Conservation (phyloP, 2,888 invertebrate genomes). For the Anaspis maculata region DNA sequence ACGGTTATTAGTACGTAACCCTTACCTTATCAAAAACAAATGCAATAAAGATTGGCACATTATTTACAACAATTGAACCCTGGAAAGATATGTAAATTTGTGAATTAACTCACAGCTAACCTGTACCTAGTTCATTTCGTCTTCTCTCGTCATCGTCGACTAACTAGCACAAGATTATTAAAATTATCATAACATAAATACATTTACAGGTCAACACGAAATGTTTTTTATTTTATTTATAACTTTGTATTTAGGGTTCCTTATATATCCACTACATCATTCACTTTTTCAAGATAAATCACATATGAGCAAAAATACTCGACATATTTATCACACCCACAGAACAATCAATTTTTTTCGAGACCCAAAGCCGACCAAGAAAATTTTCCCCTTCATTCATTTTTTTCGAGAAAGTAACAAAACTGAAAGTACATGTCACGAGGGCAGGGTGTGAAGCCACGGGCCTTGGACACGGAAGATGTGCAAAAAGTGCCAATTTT, state of each 20-base stretch:
- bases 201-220: constrained; percentile 31
- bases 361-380: too few relatives aligned
- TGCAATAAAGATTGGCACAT: constrained; percentile 42
- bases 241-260: too few relatives aligned
- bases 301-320: constrained; percentile 11
- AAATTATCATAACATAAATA: constrained; percentile 32
- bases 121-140: constrained; percentile 21
- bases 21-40: constrained; percentile 26
- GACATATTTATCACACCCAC: constrained; percentile 4
- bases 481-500: too few relatives aligned
- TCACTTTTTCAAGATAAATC: constrained; percentile 11
- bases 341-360: too few relatives aligned
- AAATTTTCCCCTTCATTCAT: too few relatives aligned
- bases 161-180: too few relatives aligned
- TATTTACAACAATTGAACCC: constrained; percentile 43
- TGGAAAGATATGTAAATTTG: constrained; percentile 44
- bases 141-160: too few relatives aligned
- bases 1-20: constrained; percentile 13
- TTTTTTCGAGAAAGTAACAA: too few relatives aligned
- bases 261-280: too few relatives aligned
- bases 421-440: too few relatives aligned
- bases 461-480: too few relatives aligned
- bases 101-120: constrained; percentile 35
- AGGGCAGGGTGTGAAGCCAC: too few relatives aligned
- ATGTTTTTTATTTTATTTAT: constrained; percentile 15